Percentiles rank a stretch among this genome's conserved stretches.
Conservation (phyloP, 2,888 invertebrate genomes). For the Philopedon plagiatum region DNA sequence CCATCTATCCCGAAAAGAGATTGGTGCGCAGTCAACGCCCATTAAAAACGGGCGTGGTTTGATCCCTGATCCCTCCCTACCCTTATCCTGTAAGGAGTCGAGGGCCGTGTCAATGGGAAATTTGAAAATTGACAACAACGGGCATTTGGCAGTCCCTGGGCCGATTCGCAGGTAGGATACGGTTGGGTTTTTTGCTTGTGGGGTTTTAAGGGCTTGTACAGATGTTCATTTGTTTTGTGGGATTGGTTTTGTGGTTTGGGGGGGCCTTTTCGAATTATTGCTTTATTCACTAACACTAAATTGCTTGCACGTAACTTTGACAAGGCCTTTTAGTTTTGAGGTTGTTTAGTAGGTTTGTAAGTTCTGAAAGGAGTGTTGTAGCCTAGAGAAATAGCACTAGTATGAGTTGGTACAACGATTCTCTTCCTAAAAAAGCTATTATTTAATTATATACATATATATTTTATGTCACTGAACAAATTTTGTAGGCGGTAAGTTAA, state of each 20-base stretch:
- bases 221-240: constrained; percentile 11
- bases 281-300: background rate
- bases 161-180: constrained; percentile 60
- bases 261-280: background rate
- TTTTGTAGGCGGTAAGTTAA: too few species aligned
- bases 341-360: too few species aligned
- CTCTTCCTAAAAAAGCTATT: too few species aligned
- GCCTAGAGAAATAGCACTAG: too few species aligned
- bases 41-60: constrained; percentile 40
- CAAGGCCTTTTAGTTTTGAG: too few species aligned
- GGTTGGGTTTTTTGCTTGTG: constrained; percentile 36
- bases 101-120: constrained; percentile 50
- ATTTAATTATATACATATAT: too few species aligned
- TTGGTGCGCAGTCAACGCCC: constrained; percentile 58
- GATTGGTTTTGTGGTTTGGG: background rate
- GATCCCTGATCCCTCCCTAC: constrained; percentile 17
- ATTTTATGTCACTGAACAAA: too few species aligned
- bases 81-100: constrained; percentile 35
- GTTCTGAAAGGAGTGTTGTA: too few species aligned
- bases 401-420: too few species aligned
- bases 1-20: constrained; percentile 69
- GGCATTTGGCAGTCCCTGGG: constrained; percentile 55
- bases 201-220: constrained; percentile 15
- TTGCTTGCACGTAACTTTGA: too few species aligned
- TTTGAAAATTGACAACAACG: constrained; percentile 54